phyloP scores from a whole-genome alignment of 2,888 invertebrate species.

The Carpatolechia fugitivella region DNA sequence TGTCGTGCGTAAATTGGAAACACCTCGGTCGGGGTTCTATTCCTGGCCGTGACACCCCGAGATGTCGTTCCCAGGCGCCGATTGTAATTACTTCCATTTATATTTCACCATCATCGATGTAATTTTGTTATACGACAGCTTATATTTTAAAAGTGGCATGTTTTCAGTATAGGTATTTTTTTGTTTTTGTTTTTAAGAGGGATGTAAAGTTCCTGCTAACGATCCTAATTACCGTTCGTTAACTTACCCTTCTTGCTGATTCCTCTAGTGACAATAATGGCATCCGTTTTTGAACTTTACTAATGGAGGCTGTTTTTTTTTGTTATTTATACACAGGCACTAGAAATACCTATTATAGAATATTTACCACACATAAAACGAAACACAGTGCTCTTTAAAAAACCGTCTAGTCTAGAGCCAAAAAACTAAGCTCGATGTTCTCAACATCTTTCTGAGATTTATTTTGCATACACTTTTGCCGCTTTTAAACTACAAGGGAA shows the following conservation, averaged over 20 bases:
- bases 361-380: too few relatives aligned
- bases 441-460: constrained; percentile 7
- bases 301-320: too few relatives aligned
- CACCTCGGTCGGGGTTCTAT: constrained; percentile 67
- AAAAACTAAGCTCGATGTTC: neutral
- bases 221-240: too few relatives aligned
- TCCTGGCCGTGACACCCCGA: constrained; percentile 64
- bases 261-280: too few relatives aligned
- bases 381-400: too few relatives aligned
- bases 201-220: too few relatives aligned
- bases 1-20: constrained; percentile 64
- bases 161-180: neutral
- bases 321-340: too few relatives aligned
- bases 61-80: neutral
- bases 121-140: constrained; percentile 10
- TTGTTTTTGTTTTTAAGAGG: neutral
- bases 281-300: too few relatives aligned
- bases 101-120: constrained; percentile 46
- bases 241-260: too few relatives aligned
- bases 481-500: constrained; percentile 8
- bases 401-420: too few relatives aligned
- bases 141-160: neutral
- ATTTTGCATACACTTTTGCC: constrained; percentile 6
- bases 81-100: constrained; percentile 67
- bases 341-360: too few relatives aligned